Conservation (phyloP, 2,113 vertebrate species). For the Oncorhynchus gorbuscha region DNA sequence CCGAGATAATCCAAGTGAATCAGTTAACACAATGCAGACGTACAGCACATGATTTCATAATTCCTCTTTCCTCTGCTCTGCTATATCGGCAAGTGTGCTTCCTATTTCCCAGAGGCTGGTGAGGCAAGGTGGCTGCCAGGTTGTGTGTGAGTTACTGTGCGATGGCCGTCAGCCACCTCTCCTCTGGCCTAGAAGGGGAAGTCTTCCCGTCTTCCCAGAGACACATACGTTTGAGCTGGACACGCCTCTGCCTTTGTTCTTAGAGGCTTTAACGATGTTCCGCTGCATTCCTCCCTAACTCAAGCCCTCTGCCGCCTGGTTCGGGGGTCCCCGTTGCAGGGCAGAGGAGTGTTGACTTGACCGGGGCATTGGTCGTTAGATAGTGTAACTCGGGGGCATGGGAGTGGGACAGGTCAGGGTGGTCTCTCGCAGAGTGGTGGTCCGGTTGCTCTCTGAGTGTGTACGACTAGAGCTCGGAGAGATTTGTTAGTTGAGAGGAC, state of each 20-base stretch:
- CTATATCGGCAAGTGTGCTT: background rate
- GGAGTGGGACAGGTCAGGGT: constrained; percentile 33
- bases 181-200: constrained; percentile 36
- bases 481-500: background rate
- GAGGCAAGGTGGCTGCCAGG: constrained; percentile 16
- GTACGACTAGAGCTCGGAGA: no score
- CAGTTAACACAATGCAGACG: no score
- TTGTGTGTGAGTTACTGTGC: constrained; percentile 36
- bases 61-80: no score
- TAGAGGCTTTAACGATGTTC: constrained; percentile 78
- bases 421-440: background rate
- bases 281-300: constrained; percentile 79
- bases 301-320: constrained; percentile 70
- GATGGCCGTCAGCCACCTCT: constrained; percentile 6
- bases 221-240: constrained; percentile 49
- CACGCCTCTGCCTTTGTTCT: constrained; percentile 75
- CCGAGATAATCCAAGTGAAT: no score
- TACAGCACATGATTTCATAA: no score
- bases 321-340: constrained; percentile 49
- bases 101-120: background rate
- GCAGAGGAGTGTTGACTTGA: background rate
- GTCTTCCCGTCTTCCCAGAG: constrained; percentile 16
- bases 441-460: no score
- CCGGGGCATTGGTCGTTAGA: background rate
- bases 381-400: background rate